These are phyloP conservation scores for Ectemnius continuus DNA, from an alignment of 2,888 invertebrate genomes.

Conservation along the genomic window DNA sequence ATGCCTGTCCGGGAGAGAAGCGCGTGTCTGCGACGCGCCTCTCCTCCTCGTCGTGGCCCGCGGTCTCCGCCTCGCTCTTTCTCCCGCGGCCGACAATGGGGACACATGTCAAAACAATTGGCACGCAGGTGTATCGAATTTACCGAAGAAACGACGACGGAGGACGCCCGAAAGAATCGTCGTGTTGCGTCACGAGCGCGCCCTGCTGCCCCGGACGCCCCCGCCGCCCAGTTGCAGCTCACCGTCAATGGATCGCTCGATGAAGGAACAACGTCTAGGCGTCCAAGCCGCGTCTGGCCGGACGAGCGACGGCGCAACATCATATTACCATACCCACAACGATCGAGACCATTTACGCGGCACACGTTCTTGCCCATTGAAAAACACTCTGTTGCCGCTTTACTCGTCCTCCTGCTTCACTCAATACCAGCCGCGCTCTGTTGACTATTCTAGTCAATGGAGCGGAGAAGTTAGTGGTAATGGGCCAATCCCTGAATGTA, in stretches of 20 bases:
- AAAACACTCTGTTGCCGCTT: too few species aligned
- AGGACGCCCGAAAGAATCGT: constrained; percentile 60
- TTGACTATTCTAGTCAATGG: too few species aligned
- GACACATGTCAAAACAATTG: constrained; percentile 77
- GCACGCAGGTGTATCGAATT: constrained; percentile 73
- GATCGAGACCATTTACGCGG: not conserved
- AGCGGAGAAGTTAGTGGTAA: too few species aligned
- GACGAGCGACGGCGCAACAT: too few species aligned
- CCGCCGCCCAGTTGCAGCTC: constrained; percentile 7
- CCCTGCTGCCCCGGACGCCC: constrained; percentile 24
- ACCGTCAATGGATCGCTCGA: constrained; percentile 24
- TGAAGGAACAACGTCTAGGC: constrained; percentile 22
- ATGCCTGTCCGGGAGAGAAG: constrained; percentile 33
- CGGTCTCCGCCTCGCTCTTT: constrained; percentile 8
- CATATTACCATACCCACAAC: not conserved
- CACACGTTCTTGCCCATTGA: too few species aligned
- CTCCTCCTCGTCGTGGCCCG: constrained; percentile 31
- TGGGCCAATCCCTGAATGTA: too few species aligned
- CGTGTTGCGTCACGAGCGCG: constrained; percentile 51
- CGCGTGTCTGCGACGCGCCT: constrained; percentile 35
- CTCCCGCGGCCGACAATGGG: constrained; percentile 63
- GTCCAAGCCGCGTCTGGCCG: constrained; percentile 3
- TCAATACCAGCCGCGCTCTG: too few species aligned
- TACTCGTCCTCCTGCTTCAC: too few species aligned
- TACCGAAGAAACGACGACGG: constrained; percentile 54